Evolutionary conservation across 2,113 vertebrate genomes (phyloP), one percentile per base, ranked within the genome.

Genomic region (Hippocampus guttulatus): DNA sequence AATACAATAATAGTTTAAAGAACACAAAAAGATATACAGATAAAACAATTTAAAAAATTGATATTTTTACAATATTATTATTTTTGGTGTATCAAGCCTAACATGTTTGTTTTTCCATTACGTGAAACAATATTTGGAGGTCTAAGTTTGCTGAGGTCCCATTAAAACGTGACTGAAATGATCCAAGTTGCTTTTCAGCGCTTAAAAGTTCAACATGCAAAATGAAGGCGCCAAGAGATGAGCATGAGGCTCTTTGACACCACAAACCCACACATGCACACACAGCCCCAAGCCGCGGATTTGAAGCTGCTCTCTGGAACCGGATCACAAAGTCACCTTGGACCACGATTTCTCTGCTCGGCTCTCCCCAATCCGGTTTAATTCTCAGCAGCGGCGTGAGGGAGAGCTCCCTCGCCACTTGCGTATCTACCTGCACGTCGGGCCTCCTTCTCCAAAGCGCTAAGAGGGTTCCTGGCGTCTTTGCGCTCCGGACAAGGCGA

Each of bases 291-390:
- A 90, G 90, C 87, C 80, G 81, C 87, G 88, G 90, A 92, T 92
- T 93, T 92, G 82, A 87, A 81, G 84, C 89, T 89, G 83, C 62
- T 79, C 88, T 88, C 88, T 92, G 91, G 89, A 92, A 90, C 88
- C 82, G 84, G 87, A 90, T 92, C 89, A 92, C 90, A 93, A 92
- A 91, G 92, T 92, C 92, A 93, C 91, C 92, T 93, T 92, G 91
- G 90, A 91, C 85, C 85, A 83, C 81, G 85, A 84, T 85, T 84
- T 88, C 84, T 88, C 84, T 25, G 38, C 78, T 85, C 84, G 81
- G 67, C 85, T 84, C 81, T 84, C 70, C 81, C 65, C 88, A 92
- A 93, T 92, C 90, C 88, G 79, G 78, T 85, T 90, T 91, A 92
- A 92, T 88, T 91, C 90, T 87, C 80, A 80, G 85, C 90, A 88